Evolutionary conservation across 2,797 vertebrate genomes (phyloP), one percentile per base, ranked within the genome.

Genomic region (Sebastes itinus): DNA sequence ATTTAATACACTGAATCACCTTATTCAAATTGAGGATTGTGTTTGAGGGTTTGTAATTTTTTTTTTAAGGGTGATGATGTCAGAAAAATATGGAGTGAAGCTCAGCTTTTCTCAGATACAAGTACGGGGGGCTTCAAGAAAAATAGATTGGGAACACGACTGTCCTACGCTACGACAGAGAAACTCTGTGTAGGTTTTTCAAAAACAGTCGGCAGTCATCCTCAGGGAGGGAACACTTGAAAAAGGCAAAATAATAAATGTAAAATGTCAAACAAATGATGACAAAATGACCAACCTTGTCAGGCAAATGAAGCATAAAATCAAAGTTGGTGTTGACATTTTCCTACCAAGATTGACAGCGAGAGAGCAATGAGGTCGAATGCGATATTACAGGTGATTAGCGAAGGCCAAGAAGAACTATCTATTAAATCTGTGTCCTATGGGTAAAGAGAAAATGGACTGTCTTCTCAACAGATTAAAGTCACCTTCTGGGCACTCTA

Each of bases 381-480:
- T 72, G 56, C 30, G 75, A 78, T 72, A 46, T 49, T 55, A 74
- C 49, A 54, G 30, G 54, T 75, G 52, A 82, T 88, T 77, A 82
- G 46, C 9, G 20, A 74, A 42, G 33, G n/a, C 69, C 32, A 7
- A 16, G 56, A 76, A 79, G 52, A 77, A 61, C 27, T 63, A 35
- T 85, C 65, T 75, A 74, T 86, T 79, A 81, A 85, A 83, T 76
- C 73, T 68, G 22, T 60, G 69, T 86, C 90, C 85, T 81, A 3
- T 46, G 87, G 85, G 91, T n/a, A 27, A 58, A 77, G 65, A 85
- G 63, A 58, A 89, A 88, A 78, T 85, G 82, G 82, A 92, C 80
- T 88, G 74, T 82, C 62, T 63, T 70, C 86, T 72, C 83, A 60
- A 35, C 78, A 86, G 91, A 92, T 93, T 93, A 90, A 81, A 85